These are phyloP conservation scores for Zophobas morio DNA, from an alignment of 1,140 invertebrate genomes.

Conservation along the genomic window DNA sequence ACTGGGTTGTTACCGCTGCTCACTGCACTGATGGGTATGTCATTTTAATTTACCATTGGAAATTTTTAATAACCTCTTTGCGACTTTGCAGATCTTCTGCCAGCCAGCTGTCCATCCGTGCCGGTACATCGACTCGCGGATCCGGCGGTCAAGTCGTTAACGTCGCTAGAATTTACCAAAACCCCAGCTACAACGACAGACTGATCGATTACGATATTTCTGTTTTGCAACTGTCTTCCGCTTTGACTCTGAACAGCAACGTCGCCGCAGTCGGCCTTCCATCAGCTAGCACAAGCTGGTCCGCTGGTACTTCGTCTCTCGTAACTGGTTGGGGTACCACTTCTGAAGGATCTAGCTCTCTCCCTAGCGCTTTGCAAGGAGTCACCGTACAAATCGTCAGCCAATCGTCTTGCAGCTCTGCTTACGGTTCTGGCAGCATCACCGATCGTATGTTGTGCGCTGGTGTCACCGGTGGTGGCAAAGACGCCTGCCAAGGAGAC, in stretches of 20 bases:
- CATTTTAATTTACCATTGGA: neutral
- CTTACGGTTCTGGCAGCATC: conserved; percentile 18
- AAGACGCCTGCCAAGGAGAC: conserved; percentile 62
- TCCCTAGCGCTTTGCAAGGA: conserved; percentile 19
- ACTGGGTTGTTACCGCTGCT: conserved; percentile 75
- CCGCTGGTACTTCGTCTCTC: conserved; percentile 18
- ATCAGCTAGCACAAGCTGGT: neutral
- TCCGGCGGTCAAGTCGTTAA: conserved; percentile 60
- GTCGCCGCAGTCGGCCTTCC: conserved; percentile 30
- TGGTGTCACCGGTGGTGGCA: conserved; percentile 60
- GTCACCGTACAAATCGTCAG: conserved; percentile 31
- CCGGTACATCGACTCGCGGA: conserved; percentile 38
- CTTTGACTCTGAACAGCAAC: conserved; percentile 22
- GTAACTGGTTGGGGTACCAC: conserved; percentile 61
- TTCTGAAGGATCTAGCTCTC: conserved; percentile 44
- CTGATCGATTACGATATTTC: conserved; percentile 66
- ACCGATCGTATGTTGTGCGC: conserved; percentile 66
- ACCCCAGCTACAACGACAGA: conserved; percentile 61
- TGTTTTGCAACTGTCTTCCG: conserved; percentile 59
- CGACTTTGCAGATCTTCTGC: conserved; percentile 16
- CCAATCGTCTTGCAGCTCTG: conserved; percentile 9
- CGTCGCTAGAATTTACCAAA: conserved; percentile 60
- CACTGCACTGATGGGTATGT: conserved; percentile 71
- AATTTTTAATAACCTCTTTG: neutral
- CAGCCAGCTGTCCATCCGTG: conserved; percentile 42